Percentiles rank a stretch among this genome's conserved stretches.
phyloP scores from a whole-genome alignment of 1,140 invertebrate species.

The Hesperophylax magnus region DNA sequence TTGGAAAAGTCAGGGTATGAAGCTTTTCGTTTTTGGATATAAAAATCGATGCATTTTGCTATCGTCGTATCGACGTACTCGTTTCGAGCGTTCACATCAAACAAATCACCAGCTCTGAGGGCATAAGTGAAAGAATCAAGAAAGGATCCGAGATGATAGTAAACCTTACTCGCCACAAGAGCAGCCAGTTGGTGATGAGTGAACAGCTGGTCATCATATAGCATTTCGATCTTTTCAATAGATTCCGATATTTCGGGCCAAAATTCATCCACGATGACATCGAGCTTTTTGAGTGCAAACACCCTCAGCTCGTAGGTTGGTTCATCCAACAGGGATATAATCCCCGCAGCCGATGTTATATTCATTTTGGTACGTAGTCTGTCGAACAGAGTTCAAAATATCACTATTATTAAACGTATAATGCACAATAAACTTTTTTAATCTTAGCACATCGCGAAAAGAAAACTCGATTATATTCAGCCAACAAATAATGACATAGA shows the following conservation, averaged over 20 bases:
- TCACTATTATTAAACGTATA: background rate
- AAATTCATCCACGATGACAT: conserved; percentile 96
- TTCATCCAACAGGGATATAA: conserved; percentile 96
- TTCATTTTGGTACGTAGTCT: conserved; percentile 9
- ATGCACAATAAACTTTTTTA: conserved; percentile 1
- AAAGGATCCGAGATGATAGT: conserved; percentile 97
- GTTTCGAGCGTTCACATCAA: conserved; percentile 92
- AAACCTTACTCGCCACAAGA: conserved; percentile 98
- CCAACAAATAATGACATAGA: conserved; percentile 22
- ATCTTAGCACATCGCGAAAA: conserved; percentile 9
- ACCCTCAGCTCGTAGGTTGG: conserved; percentile 93
- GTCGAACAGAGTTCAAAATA: background rate
- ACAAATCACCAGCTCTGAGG: conserved; percentile 91
- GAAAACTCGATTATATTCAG: background rate
- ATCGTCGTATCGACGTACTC: conserved; percentile 98
- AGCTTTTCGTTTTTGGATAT: conserved; percentile 88
- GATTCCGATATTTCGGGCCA: conserved; percentile 99
- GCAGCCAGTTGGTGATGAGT: conserved; percentile 93
- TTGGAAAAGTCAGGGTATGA: conserved; percentile 71
- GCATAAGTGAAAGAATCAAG: conserved; percentile 96
- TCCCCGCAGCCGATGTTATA: conserved; percentile 83
- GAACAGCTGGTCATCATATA: conserved; percentile 94
- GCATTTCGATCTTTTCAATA: conserved; percentile 97
- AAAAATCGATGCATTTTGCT: conserved; percentile 96
- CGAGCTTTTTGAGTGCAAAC: conserved; percentile 92